Evolutionary conservation across 2,888 invertebrate genomes (phyloP), one percentile per base, ranked within the genome.

Genomic region (Tromatobia lineatoria): DNA sequence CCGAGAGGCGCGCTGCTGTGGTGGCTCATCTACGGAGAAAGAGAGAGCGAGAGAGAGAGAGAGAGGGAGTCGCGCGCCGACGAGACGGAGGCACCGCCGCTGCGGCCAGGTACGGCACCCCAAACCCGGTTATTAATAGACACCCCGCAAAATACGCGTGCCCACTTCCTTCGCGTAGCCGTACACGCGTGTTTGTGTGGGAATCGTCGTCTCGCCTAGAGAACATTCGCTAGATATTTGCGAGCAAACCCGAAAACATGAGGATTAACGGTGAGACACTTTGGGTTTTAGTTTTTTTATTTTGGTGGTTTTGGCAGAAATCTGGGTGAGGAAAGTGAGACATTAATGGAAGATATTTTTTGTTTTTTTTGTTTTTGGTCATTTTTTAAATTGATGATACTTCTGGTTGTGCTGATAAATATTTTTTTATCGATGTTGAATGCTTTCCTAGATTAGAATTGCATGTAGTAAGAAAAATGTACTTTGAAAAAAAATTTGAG

Each of bases 51-150:
- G 75, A 76, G 89, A 79, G 75, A 80, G 54, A 83, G 82, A 82
- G 66, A 73, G 77, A 75, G 78, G 82, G 78, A 76, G 76, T 54
- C 84, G 80, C 87, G 85, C 81, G 80, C 86, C 79, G 85, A 80
- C 75, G 80, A 80, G 81, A 83, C 73, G 76, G 38, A 82, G 59
- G 88, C 84, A 84, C 81, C 81, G 84, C 84, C 70, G 81, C 75
- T 85, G 84, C 90, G 90, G 91, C 93, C 93, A 93, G 93, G 93
- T 93, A 93, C 92, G 92, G 91, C 93, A 93, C 93, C 92, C 93
- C 91, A 92, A 90, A 93, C 84, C 91, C 91, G 88, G 91, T 92
- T 93, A 93, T 93, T 93, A 93, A 93, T 93, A 93, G 93, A 91
- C 89, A 50, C 87, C 82, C 83, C 81, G 81, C 84, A 74, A 84